Evolutionary conservation across 2,113 vertebrate species (phyloP).

Genomic region (Sakesphorus luctuosus): DNA sequence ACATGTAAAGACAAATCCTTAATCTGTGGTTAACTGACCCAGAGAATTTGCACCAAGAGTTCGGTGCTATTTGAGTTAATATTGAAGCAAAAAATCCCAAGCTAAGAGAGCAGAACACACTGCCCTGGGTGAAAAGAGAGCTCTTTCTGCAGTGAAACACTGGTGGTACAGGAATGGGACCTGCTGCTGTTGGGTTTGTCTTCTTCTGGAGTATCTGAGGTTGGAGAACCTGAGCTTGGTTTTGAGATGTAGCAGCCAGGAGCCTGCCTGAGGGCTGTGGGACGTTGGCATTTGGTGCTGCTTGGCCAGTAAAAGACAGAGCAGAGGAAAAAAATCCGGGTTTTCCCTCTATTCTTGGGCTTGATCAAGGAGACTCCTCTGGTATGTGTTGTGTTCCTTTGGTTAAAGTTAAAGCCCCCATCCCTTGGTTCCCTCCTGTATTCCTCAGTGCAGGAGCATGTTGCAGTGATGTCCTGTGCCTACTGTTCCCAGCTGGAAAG

Average conservation of each 20-base stretch:
- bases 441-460: rapidly evolving
- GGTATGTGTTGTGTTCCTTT: background rate
- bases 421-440: background rate
- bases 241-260: background rate
- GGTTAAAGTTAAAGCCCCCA: background rate
- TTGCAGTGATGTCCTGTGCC: background rate
- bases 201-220: background rate
- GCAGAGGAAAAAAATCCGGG: background rate
- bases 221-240: background rate
- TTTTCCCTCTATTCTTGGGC: background rate
- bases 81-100: background rate
- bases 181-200: background rate
- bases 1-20: background rate
- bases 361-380: background rate
- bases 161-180: rapidly evolving
- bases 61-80: background rate
- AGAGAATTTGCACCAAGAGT: background rate
- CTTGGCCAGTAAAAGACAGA: background rate
- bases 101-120: rapidly evolving
- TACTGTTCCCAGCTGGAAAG: background rate
- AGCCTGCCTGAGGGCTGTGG: rapidly evolving
- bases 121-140: background rate
- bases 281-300: rapidly evolving
- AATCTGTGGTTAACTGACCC: background rate
- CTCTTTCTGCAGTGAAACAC: background rate